Conservation (phyloP, 2,797 vertebrate genomes). For the Synaphobranchus kaupii region DNA sequence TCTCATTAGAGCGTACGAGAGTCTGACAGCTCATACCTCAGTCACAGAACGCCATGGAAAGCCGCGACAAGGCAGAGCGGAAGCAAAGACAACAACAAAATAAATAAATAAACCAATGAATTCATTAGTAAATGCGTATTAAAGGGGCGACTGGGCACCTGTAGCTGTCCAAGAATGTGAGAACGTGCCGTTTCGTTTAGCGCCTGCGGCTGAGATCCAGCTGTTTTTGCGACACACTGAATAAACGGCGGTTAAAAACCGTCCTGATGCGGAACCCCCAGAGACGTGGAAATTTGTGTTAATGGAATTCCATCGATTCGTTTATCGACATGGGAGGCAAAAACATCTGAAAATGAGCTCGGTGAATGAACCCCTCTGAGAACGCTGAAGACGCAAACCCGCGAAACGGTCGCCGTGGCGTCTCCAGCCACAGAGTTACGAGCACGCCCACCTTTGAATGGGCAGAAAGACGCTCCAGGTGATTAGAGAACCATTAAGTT, state of each 20-base stretch:
- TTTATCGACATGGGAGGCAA: not conserved
- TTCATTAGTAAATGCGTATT: not conserved
- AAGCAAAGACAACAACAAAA: not conserved
- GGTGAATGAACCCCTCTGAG: not conserved
- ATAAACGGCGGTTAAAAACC: not conserved
- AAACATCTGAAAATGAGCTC: not conserved
- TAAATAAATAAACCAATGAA: not conserved
- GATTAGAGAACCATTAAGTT: slow-evolving; percentile 4
- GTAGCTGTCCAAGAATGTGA: not conserved
- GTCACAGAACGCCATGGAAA: not conserved
- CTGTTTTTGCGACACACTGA: not conserved
- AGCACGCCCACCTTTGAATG: not conserved
- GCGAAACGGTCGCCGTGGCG: not conserved
- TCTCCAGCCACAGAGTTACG: not conserved
- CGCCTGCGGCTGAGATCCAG: not conserved
- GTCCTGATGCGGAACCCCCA: not conserved
- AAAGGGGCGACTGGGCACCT: not conserved
- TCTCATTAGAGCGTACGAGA: not conserved
- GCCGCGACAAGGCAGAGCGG: not conserved
- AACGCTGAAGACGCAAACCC: not conserved
- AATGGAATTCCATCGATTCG: slow-evolving; percentile 19
- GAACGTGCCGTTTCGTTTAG: not conserved
- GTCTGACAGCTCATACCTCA: slow-evolving; percentile 12
- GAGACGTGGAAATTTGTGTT: slow-evolving; percentile 5
- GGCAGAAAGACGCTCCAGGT: not conserved